Base-by-base conservation (phyloP, 2,888 invertebrate genomes). In the Cheilosia vulpina region DNA sequence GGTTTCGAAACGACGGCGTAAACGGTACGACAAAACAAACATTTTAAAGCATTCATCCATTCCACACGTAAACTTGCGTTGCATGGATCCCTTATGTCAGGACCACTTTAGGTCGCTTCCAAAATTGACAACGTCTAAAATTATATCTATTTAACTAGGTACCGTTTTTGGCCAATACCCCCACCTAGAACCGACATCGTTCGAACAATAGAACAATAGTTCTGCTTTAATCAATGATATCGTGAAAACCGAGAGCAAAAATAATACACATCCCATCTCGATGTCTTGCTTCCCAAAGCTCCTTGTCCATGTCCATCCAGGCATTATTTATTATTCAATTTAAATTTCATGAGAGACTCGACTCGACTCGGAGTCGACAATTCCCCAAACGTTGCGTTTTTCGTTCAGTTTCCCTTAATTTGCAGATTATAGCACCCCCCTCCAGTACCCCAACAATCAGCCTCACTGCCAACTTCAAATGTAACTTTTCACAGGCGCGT, bases 261-360 rank as follows among this genome's bases (percentile, higher is more conserved):
- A 17, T 4, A 76, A 58, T 66, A 60, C 52, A 55, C 66, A 76
- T 1, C 52, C 45, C 66, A 76, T 2, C 57, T 38, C 38, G 4
- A 58, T 27, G 15, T 43, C 34, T 45, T 3, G 38, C 38, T 38
- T 38, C 38, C 4, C 24, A 24, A 53, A 53, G 24, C 31, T 65
- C 11, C 24, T 34, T 1, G 47, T 21, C 58, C 21, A 43, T 19
- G 19, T 27, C 65, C 38, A 27, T 45, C 55, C 50, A 58, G n/a
- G 19, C 21, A 41, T 21, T 13, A 53, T 66, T 63, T 55, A 62
- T 38, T 65, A 65, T 75, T 69, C 76, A 66, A 76, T 76, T 82
- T 60, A 71, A 82, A 82, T 76, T 76, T 71, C 52, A 45, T 52
- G 47, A 65, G 13, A 38, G 38, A 38, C 13, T 13, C 38, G 38